Evolutionary conservation across 2,113 vertebrate genomes (phyloP), one percentile per base, ranked within the genome.

Genomic region (Megaleporinus macrocephalus): DNA sequence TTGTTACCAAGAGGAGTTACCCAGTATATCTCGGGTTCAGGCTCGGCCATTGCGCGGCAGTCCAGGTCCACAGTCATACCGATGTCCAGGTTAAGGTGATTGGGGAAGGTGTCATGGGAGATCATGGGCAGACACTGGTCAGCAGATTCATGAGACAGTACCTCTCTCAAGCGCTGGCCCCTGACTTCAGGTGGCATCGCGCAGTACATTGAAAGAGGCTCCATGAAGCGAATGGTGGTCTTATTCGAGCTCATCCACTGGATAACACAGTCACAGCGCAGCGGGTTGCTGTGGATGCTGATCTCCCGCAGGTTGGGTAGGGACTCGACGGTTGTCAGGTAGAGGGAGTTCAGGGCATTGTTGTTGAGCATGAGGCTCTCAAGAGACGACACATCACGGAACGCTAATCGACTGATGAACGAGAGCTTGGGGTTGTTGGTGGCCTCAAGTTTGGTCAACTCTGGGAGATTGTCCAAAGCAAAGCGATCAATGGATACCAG

Each of bases 331-430:
- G 97, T 98, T 84, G 95, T 95, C 78, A 96, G 95, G 88, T 98
- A 98, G 44, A 99, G 94, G 0, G 97, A 96, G 22, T 96, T 97
- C 80, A 99, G 86, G 65, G 97, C 97, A 0, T 99, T 99, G 90
- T 97, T 98, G 91, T 99, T 99, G 9, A 99, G 89, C 98, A 99
- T 99, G 73, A 99, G 80, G 92, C 97, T 99, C 89, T 99, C 98
- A 83, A 99, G 93, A 59, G 97, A 96, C 0, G 98, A 96, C 1
- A 98, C 96, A 4, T 98, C 95, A 18, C 94, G 97, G 89, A 99
- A 99, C 0, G 98, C 97, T 86, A 91, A 90, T 3, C 95, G 95
- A 62, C 97, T 96, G 69, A 99, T 96, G 27, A 94, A 99, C 0
- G 97, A 97, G 55, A 99, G 92, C 88, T 98, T 98, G 11, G 97